A percentile compares a stretch with the other conserved stretches of the same genome.
phyloP scores from a whole-genome alignment of 2,113 vertebrate species.

The Vicugna pacos region DNA sequence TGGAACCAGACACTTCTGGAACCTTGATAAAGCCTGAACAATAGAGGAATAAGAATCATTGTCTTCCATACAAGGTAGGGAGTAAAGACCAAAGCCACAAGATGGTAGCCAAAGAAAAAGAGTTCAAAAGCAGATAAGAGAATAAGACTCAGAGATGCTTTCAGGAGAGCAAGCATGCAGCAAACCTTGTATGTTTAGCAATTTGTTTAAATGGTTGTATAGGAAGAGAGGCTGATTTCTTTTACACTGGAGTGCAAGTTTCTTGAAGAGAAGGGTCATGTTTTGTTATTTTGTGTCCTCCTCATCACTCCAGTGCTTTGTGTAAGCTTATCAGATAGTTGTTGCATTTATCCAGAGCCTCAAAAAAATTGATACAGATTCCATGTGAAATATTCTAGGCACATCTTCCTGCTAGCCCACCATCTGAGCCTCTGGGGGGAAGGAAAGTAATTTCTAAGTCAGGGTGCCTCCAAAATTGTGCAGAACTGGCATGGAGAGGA shows the following conservation, averaged over 20 bases:
- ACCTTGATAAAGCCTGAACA: not conserved
- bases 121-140: not conserved
- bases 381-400: not conserved
- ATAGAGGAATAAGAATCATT: not conserved
- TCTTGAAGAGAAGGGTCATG: not conserved
- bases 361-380: not conserved
- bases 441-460: constrained; percentile 61
- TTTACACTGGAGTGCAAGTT: not conserved
- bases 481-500: constrained; percentile 58
- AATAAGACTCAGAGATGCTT: not conserved
- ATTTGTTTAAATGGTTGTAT: not conserved
- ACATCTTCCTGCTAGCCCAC: not conserved
- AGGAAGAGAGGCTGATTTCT: not conserved
- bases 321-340: not conserved
- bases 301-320: not conserved
- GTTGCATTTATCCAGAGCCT: constrained; percentile 17
- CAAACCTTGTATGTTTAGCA: not conserved
- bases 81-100: not conserved
- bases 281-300: not conserved
- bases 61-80: not conserved
- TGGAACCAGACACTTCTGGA: not conserved
- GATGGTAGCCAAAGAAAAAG: not conserved
- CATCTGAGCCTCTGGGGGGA: constrained; percentile 17
- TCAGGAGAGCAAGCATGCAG: not conserved
- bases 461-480: not conserved